Evolutionary conservation across 1,140 invertebrate species (phyloP), one percentile per base, ranked within the genome.

Genomic region (Dermatophagoides farinae): DNA sequence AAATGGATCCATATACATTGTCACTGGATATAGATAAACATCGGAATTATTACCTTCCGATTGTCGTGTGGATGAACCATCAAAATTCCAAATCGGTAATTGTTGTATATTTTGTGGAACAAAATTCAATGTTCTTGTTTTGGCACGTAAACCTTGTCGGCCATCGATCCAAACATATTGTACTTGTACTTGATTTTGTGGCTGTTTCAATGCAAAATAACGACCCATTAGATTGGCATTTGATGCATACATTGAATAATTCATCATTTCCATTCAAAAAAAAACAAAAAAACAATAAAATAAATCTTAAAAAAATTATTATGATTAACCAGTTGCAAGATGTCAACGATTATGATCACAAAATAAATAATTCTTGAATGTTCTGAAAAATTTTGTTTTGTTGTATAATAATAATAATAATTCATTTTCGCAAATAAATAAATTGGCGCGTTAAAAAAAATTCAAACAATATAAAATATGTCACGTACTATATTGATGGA

Each of bases 151-250:
- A 62, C 83, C 78, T 72, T 95, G 88, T 1, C 88, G 88, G 5
- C 91, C 91, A 71, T 97, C 91, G 62, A 97, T 89, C 91, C 92
- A 97, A 41, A 97, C 79, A 73, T 97, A 97, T 63, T 85, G 88
- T 1, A 82, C 84, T 68, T 88, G 82, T 39, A 86, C 77, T 67
- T 79, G 78, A 61, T 86, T 78, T 0, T 82, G 81, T 0, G 85
- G 84, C 61, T 86, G 78, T 0, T 82, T 82, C 46, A 92, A 73
- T 51, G 78, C 75, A 66, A 87, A 72, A 69, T 86, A 92, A 54
- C 79, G 70, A 16, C 77, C 74, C 54, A 86, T 69, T 2, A 88
- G 72, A n/a, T 76, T 77, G 70, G 89, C 89, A 65, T 88, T 81
- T 43, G 82, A 75, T 16, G 77, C 77, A 8, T 31, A 31, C 8